phyloP scores from a whole-genome alignment of 37 sponge, comb jelly and placozoan species.

The Cladorhizidae sp. region DNA sequence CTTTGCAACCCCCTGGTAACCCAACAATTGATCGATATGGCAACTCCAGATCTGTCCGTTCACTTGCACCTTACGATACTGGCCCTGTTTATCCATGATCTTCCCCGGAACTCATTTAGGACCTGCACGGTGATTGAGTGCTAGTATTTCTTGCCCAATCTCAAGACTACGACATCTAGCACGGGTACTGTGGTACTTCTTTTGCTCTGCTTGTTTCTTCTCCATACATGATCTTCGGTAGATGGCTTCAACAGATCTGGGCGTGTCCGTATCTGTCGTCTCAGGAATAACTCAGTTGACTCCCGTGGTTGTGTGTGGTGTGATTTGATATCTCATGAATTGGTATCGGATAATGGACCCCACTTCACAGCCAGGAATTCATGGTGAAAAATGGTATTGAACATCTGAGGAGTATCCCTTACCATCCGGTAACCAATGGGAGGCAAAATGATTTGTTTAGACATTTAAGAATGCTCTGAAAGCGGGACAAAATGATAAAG shows the following conservation, averaged over 20 bases:
- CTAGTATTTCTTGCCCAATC: not conserved
- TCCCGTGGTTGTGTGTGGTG: constrained; percentile 20
- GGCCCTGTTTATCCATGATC: not conserved
- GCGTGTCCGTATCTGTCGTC: not conserved
- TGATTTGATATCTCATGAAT: not conserved
- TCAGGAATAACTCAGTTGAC: not conserved
- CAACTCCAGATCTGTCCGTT: constrained; percentile 10
- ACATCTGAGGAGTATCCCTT: not conserved
- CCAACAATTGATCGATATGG: constrained; percentile 5
- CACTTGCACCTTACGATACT: not conserved
- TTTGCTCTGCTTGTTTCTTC: not conserved
- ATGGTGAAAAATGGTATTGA: constrained; percentile 5
- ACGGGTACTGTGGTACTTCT: not conserved
- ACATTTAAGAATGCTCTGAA: not conserved
- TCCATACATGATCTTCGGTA: not conserved
- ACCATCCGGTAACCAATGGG: not conserved
- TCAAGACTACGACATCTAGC: not conserved
- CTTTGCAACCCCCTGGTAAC: not conserved
- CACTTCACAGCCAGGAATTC: too few relatives aligned
- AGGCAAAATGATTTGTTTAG: too few relatives aligned
- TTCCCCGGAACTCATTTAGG: not conserved
- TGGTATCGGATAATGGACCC: too few relatives aligned
- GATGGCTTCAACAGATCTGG: constrained; percentile 14
- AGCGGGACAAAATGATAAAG: not conserved
- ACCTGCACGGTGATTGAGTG: not conserved